Conservation (phyloP, 2,888 invertebrate genomes). For the Romanomermis culicivorax region DNA sequence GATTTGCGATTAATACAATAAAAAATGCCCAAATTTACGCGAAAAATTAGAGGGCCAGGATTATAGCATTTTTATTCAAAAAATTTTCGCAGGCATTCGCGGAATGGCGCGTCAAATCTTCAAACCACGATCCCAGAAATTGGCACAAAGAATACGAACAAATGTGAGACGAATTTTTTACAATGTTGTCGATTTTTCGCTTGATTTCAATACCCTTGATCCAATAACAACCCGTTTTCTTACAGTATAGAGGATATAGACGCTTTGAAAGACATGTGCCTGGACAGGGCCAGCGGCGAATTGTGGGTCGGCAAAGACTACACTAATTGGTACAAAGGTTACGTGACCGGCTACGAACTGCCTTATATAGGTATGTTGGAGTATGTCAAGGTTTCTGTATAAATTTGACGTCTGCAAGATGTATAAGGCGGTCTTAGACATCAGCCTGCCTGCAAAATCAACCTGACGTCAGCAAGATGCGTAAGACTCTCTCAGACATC, state of each 20-base stretch:
- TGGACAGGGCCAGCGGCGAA: constrained; percentile 12
- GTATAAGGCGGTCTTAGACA: no score
- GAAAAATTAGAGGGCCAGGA: no score
- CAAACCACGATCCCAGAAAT: not conserved
- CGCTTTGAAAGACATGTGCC: not conserved
- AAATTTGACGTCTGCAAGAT: no score
- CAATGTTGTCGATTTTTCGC: not conserved
- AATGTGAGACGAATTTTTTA: not conserved
- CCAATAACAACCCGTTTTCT: no score
- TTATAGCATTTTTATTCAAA: no score
- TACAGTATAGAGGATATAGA: not conserved
- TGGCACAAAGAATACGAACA: not conserved
- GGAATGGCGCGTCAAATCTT: not conserved
- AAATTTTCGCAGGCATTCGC: not conserved
- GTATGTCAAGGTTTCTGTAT: no score
- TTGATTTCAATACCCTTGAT: no score
- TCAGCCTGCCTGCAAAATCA: no score
- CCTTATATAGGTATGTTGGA: not conserved
- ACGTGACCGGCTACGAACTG: not conserved
- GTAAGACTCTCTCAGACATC: no score
- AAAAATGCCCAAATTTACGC: no score
- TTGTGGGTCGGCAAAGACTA: constrained; percentile 38
- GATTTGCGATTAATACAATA: no score
- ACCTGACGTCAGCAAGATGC: no score
- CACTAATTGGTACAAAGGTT: constrained; percentile 30